phyloP scores from a whole-genome alignment of 2,797 vertebrate genomes.

The Hafferia zeledoni region DNA sequence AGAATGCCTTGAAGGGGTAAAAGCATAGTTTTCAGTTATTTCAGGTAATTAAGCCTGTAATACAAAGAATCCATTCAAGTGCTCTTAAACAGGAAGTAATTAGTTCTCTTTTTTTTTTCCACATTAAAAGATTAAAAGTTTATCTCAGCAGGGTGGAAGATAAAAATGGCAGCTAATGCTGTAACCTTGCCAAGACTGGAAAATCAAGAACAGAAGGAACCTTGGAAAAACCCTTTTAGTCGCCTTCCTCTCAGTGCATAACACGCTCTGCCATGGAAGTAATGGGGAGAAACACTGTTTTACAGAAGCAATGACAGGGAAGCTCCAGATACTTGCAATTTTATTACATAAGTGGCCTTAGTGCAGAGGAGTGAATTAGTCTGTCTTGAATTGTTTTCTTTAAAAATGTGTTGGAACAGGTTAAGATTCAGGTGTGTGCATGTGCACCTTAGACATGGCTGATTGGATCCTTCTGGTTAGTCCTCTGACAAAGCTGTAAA shows the following conservation, averaged over 20 bases:
- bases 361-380: background rate
- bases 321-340: background rate
- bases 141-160: conserved; percentile 47
- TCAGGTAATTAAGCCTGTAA: background rate
- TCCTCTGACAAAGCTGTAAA: background rate
- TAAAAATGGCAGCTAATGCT: conserved; percentile 31
- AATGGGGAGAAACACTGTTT: background rate
- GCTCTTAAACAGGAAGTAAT: conserved; percentile 32
- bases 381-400: background rate
- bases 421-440: background rate
- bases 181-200: conserved; percentile 21
- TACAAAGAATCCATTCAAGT: conserved; percentile 7
- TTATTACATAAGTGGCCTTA: background rate
- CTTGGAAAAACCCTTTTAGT: conserved; percentile 36
- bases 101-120: conserved; percentile 35
- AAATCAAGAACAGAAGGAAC: conserved; percentile 24
- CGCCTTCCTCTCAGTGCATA: background rate
- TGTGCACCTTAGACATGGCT: background rate
- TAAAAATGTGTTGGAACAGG: background rate
- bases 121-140: conserved; percentile 52
- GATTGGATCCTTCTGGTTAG: background rate
- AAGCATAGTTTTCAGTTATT: background rate
- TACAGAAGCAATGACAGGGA: background rate
- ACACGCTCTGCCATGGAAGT: background rate
- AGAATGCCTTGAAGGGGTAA: background rate